Conservation (phyloP, 2,888 invertebrate genomes). For the Allolobophora icterica region DNA sequence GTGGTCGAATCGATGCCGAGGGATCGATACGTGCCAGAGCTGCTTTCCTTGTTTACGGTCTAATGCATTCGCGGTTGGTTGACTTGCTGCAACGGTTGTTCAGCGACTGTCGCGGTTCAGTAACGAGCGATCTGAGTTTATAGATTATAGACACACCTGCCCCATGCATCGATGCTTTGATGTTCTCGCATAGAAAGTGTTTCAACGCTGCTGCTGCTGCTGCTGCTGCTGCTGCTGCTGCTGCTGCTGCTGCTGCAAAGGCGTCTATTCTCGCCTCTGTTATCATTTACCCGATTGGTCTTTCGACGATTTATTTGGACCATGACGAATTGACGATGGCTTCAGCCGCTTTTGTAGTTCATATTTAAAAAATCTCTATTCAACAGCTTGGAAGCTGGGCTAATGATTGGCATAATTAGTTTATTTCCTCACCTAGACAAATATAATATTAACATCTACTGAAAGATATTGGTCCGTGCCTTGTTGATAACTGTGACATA, state of each 20-base stretch:
- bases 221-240: no score
- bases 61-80: background rate
- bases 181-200: background rate
- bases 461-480: no score
- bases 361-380: background rate
- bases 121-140: background rate
- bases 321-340: background rate
- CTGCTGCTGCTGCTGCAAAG: no score
- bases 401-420: background rate
- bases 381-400: background rate
- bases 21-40: background rate
- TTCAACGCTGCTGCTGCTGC: background rate
- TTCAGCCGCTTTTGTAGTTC: background rate
- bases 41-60: conserved; percentile 7
- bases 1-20: background rate
- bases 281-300: no score
- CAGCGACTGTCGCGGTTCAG: conserved; percentile 11
- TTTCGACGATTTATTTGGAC: background rate
- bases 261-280: background rate
- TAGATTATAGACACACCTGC: background rate
- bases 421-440: background rate
- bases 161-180: background rate
- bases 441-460: background rate
- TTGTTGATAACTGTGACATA: background rate
- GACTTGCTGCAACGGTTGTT: background rate